phyloP scores from a whole-genome alignment of 1,140 invertebrate species.

The Paramacrobiotus metropolitanus region DNA sequence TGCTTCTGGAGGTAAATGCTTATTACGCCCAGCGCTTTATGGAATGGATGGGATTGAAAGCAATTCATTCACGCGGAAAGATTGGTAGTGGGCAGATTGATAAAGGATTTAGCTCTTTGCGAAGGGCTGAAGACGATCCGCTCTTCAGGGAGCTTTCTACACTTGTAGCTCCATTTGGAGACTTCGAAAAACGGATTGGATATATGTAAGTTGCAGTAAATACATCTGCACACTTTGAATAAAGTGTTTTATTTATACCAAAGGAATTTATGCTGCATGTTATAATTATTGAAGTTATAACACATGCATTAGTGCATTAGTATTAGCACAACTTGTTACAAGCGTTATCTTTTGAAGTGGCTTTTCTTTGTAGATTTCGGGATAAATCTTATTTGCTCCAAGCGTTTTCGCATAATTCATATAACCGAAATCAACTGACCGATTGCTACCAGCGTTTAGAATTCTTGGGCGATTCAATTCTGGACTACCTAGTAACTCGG shows the following conservation, averaged over 20 bases:
- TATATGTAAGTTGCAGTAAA: conserved; percentile 31
- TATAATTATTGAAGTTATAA: too few species aligned
- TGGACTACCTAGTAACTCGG: conserved; percentile 68
- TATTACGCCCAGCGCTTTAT: conserved; percentile 35
- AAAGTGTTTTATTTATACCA: too few species aligned
- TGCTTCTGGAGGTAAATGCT: conserved; percentile 32
- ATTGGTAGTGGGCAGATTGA: neutral
- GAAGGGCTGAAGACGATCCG: neutral
- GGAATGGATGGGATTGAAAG: conserved; percentile 35
- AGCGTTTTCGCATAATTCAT: conserved; percentile 33
- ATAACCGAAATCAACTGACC: conserved; percentile 28
- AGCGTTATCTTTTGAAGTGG: too few species aligned
- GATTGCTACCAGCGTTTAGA: conserved; percentile 35
- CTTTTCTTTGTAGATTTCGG: conserved; percentile 20
- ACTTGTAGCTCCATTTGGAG: neutral
- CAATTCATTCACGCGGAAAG: conserved; percentile 5
- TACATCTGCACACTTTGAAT: too few species aligned
- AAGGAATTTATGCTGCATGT: too few species aligned
- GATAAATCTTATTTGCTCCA: conserved; percentile 27
- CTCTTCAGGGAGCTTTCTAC: neutral
- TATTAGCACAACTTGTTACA: too few species aligned
- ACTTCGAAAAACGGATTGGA: conserved; percentile 33
- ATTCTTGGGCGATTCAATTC: conserved; percentile 35
- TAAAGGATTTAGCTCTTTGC: neutral
- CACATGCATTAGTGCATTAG: too few species aligned